Percentiles rank a stretch among this genome's conserved stretches.
Evolutionary conservation across 2,113 vertebrate species (phyloP).

Genomic region (Pterocles burchelli): DNA sequence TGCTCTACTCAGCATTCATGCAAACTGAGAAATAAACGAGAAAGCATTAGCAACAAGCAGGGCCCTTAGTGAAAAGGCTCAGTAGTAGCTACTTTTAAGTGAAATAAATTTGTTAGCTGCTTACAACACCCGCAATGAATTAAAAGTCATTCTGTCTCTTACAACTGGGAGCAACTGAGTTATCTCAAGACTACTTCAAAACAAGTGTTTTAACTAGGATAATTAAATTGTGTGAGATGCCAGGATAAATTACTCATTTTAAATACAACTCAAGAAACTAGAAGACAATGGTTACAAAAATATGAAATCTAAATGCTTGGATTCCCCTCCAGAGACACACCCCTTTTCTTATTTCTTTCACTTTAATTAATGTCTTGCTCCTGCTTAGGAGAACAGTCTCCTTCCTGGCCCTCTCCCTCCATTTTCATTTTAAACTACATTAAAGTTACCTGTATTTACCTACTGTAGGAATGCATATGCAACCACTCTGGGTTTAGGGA

Average conservation of each 20-base stretch:
- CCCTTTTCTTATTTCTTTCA: neutral
- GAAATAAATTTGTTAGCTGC: neutral
- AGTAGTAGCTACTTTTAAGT: neutral
- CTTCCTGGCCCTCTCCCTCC: neutral
- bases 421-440: constrained; percentile 7
- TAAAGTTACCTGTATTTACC: constrained; percentile 37
- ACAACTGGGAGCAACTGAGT: neutral
- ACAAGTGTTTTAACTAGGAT: neutral
- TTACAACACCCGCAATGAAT: neutral
- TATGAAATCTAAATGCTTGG: neutral
- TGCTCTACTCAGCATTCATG: neutral
- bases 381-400: neutral
- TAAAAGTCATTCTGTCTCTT: neutral
- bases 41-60: neutral
- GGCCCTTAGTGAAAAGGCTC: neutral
- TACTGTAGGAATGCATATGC: constrained; percentile 14
- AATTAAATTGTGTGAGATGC: neutral
- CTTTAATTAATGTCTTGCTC: neutral
- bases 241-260: neutral
- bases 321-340: neutral
- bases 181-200: neutral
- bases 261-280: neutral
- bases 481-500: constrained; percentile 37
- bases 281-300: neutral
- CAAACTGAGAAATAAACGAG: neutral